Percentiles rank a stretch among this genome's conserved stretches.
Conservation (phyloP, 2,113 vertebrate species). For the Marcusenius ussheri region DNA sequence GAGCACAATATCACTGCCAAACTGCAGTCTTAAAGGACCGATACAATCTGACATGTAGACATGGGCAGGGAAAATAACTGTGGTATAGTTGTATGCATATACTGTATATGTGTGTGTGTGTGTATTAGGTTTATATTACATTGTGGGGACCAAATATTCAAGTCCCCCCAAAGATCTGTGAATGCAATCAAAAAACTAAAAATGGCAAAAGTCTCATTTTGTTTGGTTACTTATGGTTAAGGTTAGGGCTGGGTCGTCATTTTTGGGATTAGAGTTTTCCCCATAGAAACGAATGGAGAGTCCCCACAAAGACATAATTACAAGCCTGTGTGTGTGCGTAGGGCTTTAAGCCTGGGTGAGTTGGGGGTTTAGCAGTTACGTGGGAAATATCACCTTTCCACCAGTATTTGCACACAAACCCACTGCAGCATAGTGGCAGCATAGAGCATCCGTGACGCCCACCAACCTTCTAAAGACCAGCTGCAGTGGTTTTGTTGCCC, state of each 20-base stretch:
- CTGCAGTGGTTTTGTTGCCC: constrained; percentile 26
- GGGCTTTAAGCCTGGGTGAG: background rate
- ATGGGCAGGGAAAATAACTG: background rate
- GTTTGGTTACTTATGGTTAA: no score
- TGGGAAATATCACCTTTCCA: background rate
- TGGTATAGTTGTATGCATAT: background rate
- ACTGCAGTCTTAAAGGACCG: background rate
- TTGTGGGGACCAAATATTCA: background rate
- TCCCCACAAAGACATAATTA: no score
- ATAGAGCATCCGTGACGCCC: background rate
- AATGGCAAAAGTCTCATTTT: no score
- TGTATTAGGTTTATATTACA: background rate
- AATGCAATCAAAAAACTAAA: no score
- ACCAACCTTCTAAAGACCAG: background rate
- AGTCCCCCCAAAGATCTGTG: no score
- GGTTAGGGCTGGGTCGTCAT: no score
- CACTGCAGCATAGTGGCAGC: background rate
- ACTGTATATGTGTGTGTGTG: background rate
- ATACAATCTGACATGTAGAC: background rate
- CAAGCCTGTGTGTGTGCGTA: background rate
- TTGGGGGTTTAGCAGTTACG: constrained; percentile 17
- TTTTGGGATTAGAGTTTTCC: no score
- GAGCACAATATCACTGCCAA: background rate
- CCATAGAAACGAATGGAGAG: no score
- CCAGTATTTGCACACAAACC: background rate